These are phyloP conservation scores for Perca flavescens DNA, from an alignment of 2,113 vertebrate genomes.

Conservation along the genomic window DNA sequence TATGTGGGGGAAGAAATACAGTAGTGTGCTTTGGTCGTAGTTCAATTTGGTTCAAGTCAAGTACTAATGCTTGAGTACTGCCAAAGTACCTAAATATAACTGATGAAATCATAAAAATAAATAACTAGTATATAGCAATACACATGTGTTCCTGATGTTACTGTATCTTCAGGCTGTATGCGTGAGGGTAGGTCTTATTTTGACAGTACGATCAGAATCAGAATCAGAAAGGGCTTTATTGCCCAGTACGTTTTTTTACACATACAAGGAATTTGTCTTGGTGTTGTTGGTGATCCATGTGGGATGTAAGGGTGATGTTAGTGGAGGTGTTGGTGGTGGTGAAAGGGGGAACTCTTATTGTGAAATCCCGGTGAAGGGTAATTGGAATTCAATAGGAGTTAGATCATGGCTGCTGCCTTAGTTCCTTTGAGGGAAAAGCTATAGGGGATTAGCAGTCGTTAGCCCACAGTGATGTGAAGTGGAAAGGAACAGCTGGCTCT, in stretches of 20 bases:
- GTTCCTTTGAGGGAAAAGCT: slow-evolving; percentile 81
- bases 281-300: background rate
- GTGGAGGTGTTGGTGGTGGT: slow-evolving; percentile 27
- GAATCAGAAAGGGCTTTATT: no score
- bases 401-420: slow-evolving; percentile 82
- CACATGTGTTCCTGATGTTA: slow-evolving; percentile 34
- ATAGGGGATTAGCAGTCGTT: slow-evolving; percentile 81
- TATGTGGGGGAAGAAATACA: slow-evolving; percentile 52
- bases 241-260: no score
- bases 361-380: slow-evolving; percentile 79
- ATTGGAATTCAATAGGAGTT: slow-evolving; percentile 86
- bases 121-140: slow-evolving; percentile 23
- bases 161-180: slow-evolving; percentile 27
- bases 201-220: slow-evolving; percentile 14
- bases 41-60: slow-evolving; percentile 27
- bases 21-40: slow-evolving; percentile 29
- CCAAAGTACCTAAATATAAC: slow-evolving; percentile 28
- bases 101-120: slow-evolving; percentile 29
- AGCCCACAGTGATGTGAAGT: slow-evolving; percentile 81
- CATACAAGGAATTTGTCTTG: no score
- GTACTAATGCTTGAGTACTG: slow-evolving; percentile 7
- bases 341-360: slow-evolving; percentile 68
- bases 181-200: slow-evolving; percentile 50
- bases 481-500: slow-evolving; percentile 83
- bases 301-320: slow-evolving; percentile 45